phyloP scores from a whole-genome alignment of 2,113 vertebrate genomes.

The Reinhardtius hippoglossoides region DNA sequence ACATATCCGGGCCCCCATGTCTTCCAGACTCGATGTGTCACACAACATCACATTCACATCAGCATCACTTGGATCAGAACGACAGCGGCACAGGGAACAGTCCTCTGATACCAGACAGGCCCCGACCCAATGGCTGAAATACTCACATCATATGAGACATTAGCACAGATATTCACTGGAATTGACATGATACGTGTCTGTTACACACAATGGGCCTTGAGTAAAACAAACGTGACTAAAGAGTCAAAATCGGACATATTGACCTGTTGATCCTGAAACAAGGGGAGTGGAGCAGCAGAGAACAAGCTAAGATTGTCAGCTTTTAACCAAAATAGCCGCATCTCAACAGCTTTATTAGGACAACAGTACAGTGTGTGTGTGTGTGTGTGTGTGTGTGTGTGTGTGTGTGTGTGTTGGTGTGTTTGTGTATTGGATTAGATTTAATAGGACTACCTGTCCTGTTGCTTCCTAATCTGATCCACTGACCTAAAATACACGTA shows the following conservation, averaged over 20 bases:
- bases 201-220: too few species aligned
- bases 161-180: slow-evolving; percentile 12
- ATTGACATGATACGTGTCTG: slow-evolving; percentile 9
- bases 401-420: background rate
- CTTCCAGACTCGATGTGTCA: slow-evolving; percentile 59
- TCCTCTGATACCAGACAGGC: slow-evolving; percentile 38
- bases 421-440: background rate
- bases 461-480: background rate
- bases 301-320: background rate
- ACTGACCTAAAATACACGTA: background rate
- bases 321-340: background rate
- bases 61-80: slow-evolving; percentile 39
- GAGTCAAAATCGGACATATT: background rate
- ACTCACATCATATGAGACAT: slow-evolving; percentile 16
- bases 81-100: slow-evolving; percentile 15
- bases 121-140: slow-evolving; percentile 1
- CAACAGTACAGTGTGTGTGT: too few species aligned
- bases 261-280: background rate
- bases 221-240: too few species aligned
- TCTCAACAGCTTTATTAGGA: background rate
- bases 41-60: slow-evolving; percentile 53
- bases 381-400: too few species aligned
- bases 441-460: background rate
- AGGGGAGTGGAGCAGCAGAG: background rate
- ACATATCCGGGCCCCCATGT: slow-evolving; percentile 25